Conservation (phyloP, 2,888 invertebrate genomes). For the Drosophila gaucha region DNA sequence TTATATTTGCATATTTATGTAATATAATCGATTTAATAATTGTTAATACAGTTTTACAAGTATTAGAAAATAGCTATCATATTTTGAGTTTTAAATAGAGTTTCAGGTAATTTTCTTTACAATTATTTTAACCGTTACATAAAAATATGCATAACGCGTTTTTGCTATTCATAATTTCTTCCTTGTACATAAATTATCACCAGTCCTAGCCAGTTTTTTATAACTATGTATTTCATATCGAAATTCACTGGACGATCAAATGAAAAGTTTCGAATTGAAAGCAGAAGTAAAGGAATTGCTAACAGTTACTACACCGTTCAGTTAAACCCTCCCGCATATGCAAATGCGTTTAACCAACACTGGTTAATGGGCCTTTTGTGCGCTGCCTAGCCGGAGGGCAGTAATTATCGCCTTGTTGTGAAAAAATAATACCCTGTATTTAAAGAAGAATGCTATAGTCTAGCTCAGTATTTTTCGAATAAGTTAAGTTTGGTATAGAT, state of each 20-base stretch:
- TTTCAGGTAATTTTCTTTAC: background rate
- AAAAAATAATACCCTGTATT: conserved; percentile 3
- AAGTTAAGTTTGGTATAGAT: too few relatives aligned
- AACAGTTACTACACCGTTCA: conserved; percentile 2
- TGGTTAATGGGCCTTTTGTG: too few relatives aligned
- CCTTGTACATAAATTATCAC: conserved; percentile 35
- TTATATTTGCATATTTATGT: conserved; percentile 18
- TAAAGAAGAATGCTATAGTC: too few relatives aligned
- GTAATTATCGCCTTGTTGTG: conserved; percentile 24
- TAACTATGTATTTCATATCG: too few relatives aligned
- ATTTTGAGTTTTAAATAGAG: background rate
- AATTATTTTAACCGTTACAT: background rate
- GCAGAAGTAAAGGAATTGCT: background rate
- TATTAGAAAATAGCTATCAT: background rate
- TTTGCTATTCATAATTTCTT: conserved; percentile 1
- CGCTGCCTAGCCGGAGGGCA: background rate
- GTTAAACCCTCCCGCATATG: background rate
- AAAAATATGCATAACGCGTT: background rate
- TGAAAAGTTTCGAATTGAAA: background rate
- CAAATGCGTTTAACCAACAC: conserved; percentile 4
- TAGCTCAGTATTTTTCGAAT: too few relatives aligned
- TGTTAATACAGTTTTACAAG: background rate
- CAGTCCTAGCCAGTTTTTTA: conserved; percentile 13
- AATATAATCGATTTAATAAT: background rate
- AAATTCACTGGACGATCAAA: background rate